Evolutionary conservation across 2,113 vertebrate species (phyloP), one percentile per base, ranked within the genome.

Genomic region (Hippocampus mohnikei): DNA sequence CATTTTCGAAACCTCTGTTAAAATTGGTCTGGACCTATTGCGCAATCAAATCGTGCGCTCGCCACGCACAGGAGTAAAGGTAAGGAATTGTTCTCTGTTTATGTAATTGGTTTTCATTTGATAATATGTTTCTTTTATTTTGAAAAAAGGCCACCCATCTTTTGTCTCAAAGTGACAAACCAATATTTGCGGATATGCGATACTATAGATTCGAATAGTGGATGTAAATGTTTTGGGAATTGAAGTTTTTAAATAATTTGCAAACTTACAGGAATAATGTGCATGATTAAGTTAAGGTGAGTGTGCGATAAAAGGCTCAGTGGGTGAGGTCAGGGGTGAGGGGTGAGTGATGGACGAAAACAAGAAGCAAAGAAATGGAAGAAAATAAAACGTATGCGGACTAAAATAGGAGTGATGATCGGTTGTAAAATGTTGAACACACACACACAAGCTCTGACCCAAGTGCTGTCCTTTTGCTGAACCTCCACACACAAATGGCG

Each of bases 391-490:
- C 46, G 50, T 10, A 13, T 67, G 33, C 48, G 75, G 80, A 77
- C 70, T 71, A 80, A 82, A 82, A 80, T 55, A 75, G 10, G 74
- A 81, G 70, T 74, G 5, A 44, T 69, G 81, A 77, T 77, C 71
- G 71, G 56, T 66, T 76, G 62, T 84, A 67, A 86, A 81, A 81
- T 72, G 75, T 78, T 81, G 61, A 78, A 74, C 63, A 71, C 78
- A 74, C 80, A 70, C 72, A 61, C 56, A 63, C 74, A 66, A 65
- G 66, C 71, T 52, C 59, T 69, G 61, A 61, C 63, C 66, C 67
- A 66, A 71, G 69, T 50, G 67, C 64, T 87, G 86, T 82, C 84
- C 84, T 88, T 60, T 74, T 64, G 73, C 66, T 89, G 88, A 88
- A 89, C 88, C 79, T 79, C 58, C 73, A 75, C 25, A 71, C 62